Evolutionary conservation across 1,140 invertebrate species (phyloP).

Genomic region (Mactra quadrangularis): DNA sequence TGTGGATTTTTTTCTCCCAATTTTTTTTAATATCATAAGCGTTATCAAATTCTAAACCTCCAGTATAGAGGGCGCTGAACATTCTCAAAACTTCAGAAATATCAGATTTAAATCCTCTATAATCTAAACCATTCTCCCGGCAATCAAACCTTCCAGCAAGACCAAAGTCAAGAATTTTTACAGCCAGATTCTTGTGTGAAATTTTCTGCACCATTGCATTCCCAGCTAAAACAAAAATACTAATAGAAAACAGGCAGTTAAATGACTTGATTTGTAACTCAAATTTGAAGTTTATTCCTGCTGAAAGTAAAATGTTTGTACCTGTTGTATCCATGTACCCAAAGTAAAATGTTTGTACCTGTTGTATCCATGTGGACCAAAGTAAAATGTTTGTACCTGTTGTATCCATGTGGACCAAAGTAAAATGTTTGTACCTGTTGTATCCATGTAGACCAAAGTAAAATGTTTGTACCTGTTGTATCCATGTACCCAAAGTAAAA

Average conservation of each 20-base stretch:
- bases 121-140: conserved; percentile 1
- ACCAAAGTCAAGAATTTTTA: conserved; percentile 49
- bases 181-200: not conserved
- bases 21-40: conserved; percentile 2
- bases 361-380: no score
- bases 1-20: not conserved
- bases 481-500: no score
- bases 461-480: no score
- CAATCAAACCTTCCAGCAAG: conserved; percentile 11
- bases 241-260: no score
- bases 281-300: not conserved
- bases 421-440: no score
- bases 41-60: conserved; percentile 30
- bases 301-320: no score
- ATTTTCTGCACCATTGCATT: conserved; percentile 45
- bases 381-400: no score
- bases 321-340: not conserved
- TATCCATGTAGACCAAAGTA: no score
- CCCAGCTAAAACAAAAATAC: conserved; percentile 22
- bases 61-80: conserved; percentile 44
- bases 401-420: no score
- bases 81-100: conserved; percentile 31
- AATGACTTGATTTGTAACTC: no score
- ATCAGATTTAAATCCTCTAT: conserved; percentile 22
- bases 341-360: no score